Percentiles rank a stretch among this genome's conserved stretches.
These are phyloP conservation scores for mouse (Mus musculus) DNA, from an alignment of 2,113 vertebrate species.

Conservation along the genomic window GRCm39 chr2:121292501-121293000, in stretches of 20 bases:
- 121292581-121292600: too few relatives aligned
- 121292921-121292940: constrained; percentile 95
- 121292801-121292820: neutral
- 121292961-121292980: constrained; percentile 32
- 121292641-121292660: constrained; percentile 75
- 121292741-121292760: constrained; percentile 98
- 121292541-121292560: too few relatives aligned
- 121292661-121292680: constrained; percentile 99
- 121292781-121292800: constrained; percentile 90
- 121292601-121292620: too few relatives aligned
- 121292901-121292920: constrained; percentile 97
- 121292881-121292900: constrained; percentile 99
- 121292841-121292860: neutral
- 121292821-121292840: neutral
- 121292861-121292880: constrained; percentile 98
- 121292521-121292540: too few relatives aligned
- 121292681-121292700: constrained; percentile 98
- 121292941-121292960: constrained; percentile 97
- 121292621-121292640: too few relatives aligned
- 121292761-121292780: constrained; percentile 98
- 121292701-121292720: constrained; percentile 99
- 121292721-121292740: constrained; percentile 99
- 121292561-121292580: too few relatives aligned
- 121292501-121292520: too few relatives aligned
- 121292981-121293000: constrained; percentile 35